Base-by-base conservation (phyloP, 2,113 vertebrate genomes). In the Epinephelus moara region DNA sequence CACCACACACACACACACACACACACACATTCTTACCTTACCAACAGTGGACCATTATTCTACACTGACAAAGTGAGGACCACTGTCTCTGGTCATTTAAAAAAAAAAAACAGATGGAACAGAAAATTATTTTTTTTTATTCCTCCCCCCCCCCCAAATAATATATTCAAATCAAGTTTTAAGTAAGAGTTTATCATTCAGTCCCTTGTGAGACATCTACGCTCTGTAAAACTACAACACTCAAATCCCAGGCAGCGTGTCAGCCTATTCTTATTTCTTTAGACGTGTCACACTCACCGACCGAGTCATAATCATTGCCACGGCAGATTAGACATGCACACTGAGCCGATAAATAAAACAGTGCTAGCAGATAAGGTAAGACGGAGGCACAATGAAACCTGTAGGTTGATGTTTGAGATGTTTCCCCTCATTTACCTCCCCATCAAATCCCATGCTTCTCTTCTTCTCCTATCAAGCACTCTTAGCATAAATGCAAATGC, bases 251-350 rank as follows among this genome's bases (percentile, higher is more conserved):
- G 52, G 53, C 52, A 60, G 63, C 1, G 6, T 61, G 52, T 66
- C 71, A 74, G 23, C 40, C 4, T 2, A 55, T 40, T 25, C 50
- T 49, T 78, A 30, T 19, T 25, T 66, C 49, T 37, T 68, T 52
- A 64, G 12, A 70, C 56, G 25, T 66, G 27, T 80, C 27, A 59
- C 57, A 55, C 57, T 80, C 12, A 49, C n/a, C 2, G 4, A 17
- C 67, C 1, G 52, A 73, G 70, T 37, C 53, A 13, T 66, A 64
- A 21, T 21, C 61, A 64, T 49, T 72, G 52, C 27, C 56, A 53
- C 17, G 8, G 80, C 55, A 66, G 62, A 81, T 75, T 56, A 84
- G 55, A 81, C 25, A 27, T 72, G 76, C 71, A 49, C 60, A 2
- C 40, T 9, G 42, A 50, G 53, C 60, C 5, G 50, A 67, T 64